A percentile compares a stretch with the other conserved stretches of the same genome.
These are phyloP conservation scores for Takifugu rubripes DNA, from an alignment of 2,797 vertebrate genomes.

Conservation along the genomic window DNA sequence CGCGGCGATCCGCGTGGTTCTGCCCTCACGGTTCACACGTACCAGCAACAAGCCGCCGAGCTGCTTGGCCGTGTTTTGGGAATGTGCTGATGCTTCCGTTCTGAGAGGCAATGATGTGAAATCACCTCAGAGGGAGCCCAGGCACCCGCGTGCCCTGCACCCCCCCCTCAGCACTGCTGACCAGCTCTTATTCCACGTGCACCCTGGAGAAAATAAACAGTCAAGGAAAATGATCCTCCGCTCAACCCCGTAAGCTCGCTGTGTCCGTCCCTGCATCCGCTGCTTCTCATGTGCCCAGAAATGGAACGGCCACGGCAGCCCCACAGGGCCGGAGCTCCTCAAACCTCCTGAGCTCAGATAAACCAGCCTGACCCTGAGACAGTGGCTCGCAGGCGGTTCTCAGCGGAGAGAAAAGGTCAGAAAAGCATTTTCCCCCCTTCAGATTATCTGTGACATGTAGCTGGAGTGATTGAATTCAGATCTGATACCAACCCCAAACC, in stretches of 20 bases:
- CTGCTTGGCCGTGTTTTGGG: conserved; percentile 8
- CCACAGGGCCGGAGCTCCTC: conserved; percentile 15
- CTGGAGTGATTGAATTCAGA: background rate
- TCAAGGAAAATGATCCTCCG: conserved; percentile 15
- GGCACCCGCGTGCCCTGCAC: conserved; percentile 16
- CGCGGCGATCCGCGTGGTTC: too few relatives aligned
- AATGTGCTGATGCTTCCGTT: conserved; percentile 49
- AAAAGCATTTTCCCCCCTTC: conserved; percentile 5
- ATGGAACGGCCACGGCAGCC: background rate
- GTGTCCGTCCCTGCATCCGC: background rate
- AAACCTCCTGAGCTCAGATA: conserved; percentile 17
- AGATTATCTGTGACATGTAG: conserved; percentile 15
- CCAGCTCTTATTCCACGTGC: conserved; percentile 23
- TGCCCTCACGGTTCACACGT: too few relatives aligned
- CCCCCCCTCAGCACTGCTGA: conserved; percentile 53
- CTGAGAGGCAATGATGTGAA: conserved; percentile 36
- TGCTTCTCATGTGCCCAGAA: background rate
- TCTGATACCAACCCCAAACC: conserved; percentile 6
- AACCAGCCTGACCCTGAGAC: conserved; percentile 32
- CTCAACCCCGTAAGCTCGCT: conserved; percentile 6
- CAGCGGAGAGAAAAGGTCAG: conserved; percentile 23
- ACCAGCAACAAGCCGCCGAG: background rate
- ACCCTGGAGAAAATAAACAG: conserved; percentile 18
- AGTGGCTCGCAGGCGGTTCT: conserved; percentile 3
- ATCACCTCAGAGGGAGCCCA: conserved; percentile 38